phyloP scores from a whole-genome alignment of 2,888 invertebrate species.

The Hirtodrosophila cameraria region DNA sequence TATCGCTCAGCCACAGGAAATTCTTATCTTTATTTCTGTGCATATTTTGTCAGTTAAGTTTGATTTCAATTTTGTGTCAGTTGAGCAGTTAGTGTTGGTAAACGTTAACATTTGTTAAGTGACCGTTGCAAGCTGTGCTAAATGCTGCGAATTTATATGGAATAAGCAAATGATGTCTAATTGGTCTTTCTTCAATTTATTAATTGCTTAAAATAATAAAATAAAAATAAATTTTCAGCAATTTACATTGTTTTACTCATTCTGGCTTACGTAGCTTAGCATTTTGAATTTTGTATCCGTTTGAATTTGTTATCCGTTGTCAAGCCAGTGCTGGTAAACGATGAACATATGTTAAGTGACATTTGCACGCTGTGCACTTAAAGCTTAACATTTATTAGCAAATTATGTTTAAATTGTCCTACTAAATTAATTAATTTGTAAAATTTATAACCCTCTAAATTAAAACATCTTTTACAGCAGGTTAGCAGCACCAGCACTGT shows the following conservation, averaged over 20 bases:
- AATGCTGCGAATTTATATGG: no score
- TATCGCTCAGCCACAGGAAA: not conserved
- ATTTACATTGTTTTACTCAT: no score
- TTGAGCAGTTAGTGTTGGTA: not conserved
- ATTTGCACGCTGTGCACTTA: not conserved
- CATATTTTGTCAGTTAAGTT: not conserved
- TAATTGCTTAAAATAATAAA: no score
- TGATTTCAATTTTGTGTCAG: not conserved
- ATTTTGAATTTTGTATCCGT: no score
- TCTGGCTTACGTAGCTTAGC: no score
- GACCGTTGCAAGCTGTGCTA: not conserved
- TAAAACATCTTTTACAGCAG: not conserved
- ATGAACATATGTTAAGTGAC: not conserved
- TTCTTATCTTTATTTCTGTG: not conserved
- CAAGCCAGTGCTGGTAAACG: conserved; percentile 17
- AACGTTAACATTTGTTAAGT: not conserved
- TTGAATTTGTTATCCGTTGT: no score
- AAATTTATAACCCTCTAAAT: not conserved
- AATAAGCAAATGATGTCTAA: no score
- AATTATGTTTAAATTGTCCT: not conserved
- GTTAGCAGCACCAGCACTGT: conserved; percentile 22
- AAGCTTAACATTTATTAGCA: not conserved
- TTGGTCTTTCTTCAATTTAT: no score
- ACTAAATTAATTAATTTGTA: not conserved
- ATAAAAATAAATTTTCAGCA: no score